These are phyloP conservation scores for Colossoma macropomum DNA, from an alignment of 2,113 vertebrate genomes.

Conservation along the genomic window DNA sequence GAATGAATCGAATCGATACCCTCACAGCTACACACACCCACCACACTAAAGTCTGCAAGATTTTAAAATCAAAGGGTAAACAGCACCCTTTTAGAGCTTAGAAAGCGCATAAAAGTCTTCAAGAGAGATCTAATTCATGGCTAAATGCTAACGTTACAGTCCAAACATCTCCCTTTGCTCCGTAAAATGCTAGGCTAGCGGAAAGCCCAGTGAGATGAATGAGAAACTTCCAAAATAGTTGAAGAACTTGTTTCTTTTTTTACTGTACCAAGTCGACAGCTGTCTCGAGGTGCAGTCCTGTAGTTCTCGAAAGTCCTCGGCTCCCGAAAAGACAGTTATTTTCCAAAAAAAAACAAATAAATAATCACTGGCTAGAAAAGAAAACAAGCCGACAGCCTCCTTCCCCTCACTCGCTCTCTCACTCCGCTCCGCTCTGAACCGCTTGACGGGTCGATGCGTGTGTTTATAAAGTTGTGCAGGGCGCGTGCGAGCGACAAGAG, in stretches of 20 bases:
- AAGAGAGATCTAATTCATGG: not conserved
- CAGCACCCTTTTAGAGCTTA: too few species aligned
- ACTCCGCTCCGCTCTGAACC: not conserved
- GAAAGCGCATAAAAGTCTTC: not conserved
- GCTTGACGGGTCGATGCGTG: not conserved
- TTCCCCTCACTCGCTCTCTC: not conserved
- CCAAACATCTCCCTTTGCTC: constrained; percentile 44
- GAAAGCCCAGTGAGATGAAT: constrained; percentile 66
- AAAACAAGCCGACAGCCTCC: not conserved
- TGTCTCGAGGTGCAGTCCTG: constrained; percentile 73
- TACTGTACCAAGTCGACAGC: constrained; percentile 78
- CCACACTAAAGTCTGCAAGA: not conserved
- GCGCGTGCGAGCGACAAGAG: not conserved
- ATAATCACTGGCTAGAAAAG: too few species aligned
- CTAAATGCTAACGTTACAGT: constrained; percentile 15
- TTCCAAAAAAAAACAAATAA: not conserved
- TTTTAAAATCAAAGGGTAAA: not conserved
- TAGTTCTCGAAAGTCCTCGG: constrained; percentile 20
- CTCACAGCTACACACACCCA: not conserved
- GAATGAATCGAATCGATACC: not conserved
- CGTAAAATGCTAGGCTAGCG: constrained; percentile 47
- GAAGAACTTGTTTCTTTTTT: constrained; percentile 59
- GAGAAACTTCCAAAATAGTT: constrained; percentile 76
- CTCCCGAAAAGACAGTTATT: not conserved
- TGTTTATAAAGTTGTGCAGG: not conserved